These are phyloP conservation scores for Pyrocoelia pectoralis DNA, from an alignment of 2,888 invertebrate genomes.

Conservation along the genomic window DNA sequence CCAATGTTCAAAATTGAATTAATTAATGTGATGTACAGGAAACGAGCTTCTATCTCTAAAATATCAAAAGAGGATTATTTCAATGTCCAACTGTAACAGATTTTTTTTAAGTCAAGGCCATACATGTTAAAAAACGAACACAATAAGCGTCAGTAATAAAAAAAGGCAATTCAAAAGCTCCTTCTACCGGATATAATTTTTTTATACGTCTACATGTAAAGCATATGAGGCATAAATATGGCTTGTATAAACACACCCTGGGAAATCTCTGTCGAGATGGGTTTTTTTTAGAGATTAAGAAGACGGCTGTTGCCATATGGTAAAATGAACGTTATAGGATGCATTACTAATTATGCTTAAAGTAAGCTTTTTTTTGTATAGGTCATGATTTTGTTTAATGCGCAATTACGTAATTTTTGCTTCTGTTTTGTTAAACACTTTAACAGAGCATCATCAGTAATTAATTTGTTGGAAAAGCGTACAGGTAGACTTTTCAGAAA, in stretches of 20 bases:
- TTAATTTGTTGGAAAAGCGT: too few relatives aligned
- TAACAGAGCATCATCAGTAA: too few relatives aligned
- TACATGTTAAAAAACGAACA: constrained; percentile 10
- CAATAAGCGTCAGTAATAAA: constrained; percentile 17
- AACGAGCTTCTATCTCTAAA: too few relatives aligned
- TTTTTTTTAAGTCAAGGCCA: constrained; percentile 20
- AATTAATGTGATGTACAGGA: too few relatives aligned
- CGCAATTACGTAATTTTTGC: background rate
- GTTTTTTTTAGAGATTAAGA: constrained; percentile 15
- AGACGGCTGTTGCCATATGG: constrained; percentile 18
- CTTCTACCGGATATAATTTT: constrained; percentile 23
- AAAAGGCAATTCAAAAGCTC: constrained; percentile 14
- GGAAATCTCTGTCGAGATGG: constrained; percentile 21
- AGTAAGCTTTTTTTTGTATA: background rate
- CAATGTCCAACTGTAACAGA: background rate
- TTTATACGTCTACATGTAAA: constrained; percentile 28
- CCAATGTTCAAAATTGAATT: too few relatives aligned
- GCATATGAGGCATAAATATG: constrained; percentile 23
- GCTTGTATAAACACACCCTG: constrained; percentile 22
- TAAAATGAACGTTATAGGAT: background rate
- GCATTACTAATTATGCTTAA: background rate
- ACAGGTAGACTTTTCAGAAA: too few relatives aligned
- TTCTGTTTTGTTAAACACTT: background rate
- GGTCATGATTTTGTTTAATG: background rate
- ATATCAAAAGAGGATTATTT: too few relatives aligned